phyloP scores from a whole-genome alignment of 2,797 vertebrate species.

The Zalophus californianus region DNA sequence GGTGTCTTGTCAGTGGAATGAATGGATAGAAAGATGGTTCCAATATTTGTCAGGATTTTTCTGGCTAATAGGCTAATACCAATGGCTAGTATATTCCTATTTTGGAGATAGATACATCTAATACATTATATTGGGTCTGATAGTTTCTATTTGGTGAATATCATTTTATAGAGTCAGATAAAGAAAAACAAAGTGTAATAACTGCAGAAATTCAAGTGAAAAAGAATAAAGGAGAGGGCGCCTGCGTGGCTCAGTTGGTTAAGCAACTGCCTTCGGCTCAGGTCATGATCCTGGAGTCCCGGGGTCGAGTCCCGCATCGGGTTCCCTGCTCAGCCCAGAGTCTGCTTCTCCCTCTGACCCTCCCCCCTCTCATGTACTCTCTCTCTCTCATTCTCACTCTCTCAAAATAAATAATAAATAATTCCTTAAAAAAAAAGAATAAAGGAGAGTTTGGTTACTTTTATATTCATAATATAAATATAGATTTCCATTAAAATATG shows the following conservation, averaged over 20 bases:
- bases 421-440: background rate
- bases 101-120: background rate
- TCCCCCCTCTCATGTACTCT: too few relatives aligned
- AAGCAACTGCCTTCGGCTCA: too few relatives aligned
- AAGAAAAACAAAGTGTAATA: background rate
- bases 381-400: too few relatives aligned
- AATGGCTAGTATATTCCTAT: background rate
- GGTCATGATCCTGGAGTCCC: too few relatives aligned
- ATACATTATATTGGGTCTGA: background rate
- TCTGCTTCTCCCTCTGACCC: too few relatives aligned
- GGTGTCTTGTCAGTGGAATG: background rate
- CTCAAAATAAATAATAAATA: too few relatives aligned
- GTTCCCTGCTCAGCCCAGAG: too few relatives aligned
- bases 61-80: background rate
- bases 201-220: slow-evolving; percentile 23
- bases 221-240: background rate
- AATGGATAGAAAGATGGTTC: slow-evolving; percentile 9
- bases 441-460: background rate
- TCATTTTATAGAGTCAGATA: slow-evolving; percentile 18
- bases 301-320: too few relatives aligned
- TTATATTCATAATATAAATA: slow-evolving; percentile 27
- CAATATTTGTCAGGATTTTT: background rate
- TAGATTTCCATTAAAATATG: background rate
- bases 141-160: slow-evolving; percentile 23
- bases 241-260: too few relatives aligned